Base-by-base conservation (phyloP, 2,113 vertebrate species). In the Hassar affinis region DNA sequence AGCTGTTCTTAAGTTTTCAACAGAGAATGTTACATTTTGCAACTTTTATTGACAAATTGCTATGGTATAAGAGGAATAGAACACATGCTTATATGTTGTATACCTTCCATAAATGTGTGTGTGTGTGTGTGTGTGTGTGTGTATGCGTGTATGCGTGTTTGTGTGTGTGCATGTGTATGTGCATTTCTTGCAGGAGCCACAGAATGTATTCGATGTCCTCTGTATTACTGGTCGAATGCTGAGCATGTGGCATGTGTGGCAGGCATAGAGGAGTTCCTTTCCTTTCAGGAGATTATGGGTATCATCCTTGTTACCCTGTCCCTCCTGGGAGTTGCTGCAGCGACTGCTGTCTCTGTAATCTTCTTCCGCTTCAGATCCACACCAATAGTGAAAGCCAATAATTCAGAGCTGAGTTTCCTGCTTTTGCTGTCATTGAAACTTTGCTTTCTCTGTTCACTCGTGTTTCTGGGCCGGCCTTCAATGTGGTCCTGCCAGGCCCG, bases 351-450 rank as follows among this genome's bases (percentile, higher is more conserved):
- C 61, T 91, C 88, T 0, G 61, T 85, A 1, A 85, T 94, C 38
- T 95, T 94, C 79, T 91, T 91, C 22, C 11, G 1, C 79, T 93
- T 91, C 80, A 91, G 91, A 45, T 80, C 51, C n/a, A 94, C 94
- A 0, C 91, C 93, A 0, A 90, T 95, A 0, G 93, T 95, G 51
- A 92, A 88, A 82, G 94, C 93, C 57, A 95, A 95, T 87, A 94
- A 95, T 78, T 91, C 94, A 18, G 93, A 95, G 85, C 89, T 95
- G 79, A 95, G 94, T 85, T 94, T 94, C 81, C 72, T 94, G 78
- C 91, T 95, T 51, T 89, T 95, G 25, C 30, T 92, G 9, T 93
- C 93, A 12, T 90, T 94, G 51, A 91, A 91, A 47, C 90, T 94
- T 0, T 94, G 94, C 86, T 94, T 94, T 85, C 85, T 94, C 62